Conservation (phyloP, 1,140 invertebrate genomes). For the Zaprionus kolodkinae region DNA sequence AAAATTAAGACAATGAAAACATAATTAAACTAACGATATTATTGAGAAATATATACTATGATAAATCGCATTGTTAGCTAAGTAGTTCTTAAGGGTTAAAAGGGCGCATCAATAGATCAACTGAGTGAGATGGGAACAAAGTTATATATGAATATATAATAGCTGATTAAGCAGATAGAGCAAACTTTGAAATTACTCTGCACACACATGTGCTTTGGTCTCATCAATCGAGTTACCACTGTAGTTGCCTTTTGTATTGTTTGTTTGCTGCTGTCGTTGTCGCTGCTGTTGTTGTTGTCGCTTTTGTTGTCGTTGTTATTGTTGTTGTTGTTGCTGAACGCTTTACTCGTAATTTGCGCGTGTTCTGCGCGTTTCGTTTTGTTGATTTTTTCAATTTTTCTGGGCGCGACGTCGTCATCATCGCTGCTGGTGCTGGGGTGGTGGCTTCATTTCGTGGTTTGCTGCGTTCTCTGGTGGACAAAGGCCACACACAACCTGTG, state of each 20-base stretch:
- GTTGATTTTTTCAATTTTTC: conserved; percentile 40
- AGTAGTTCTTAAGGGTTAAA: too few relatives aligned
- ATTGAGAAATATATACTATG: too few relatives aligned
- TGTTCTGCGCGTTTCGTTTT: conserved; percentile 38
- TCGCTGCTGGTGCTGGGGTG: conserved; percentile 3
- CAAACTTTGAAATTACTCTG: not conserved
- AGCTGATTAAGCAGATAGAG: not conserved
- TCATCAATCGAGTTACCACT: not conserved
- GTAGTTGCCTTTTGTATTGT: conserved; percentile 3
- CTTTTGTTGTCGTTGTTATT: conserved; percentile 7
- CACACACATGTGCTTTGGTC: not conserved
- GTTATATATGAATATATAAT: too few relatives aligned
- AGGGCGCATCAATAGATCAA: too few relatives aligned
- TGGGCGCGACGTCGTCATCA: conserved; percentile 29
- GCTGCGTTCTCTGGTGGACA: not conserved
- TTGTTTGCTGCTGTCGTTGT: not conserved
- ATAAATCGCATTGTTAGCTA: too few relatives aligned
- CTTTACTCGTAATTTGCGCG: conserved; percentile 30
- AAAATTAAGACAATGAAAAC: too few relatives aligned
- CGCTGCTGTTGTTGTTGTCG: conserved; percentile 1
- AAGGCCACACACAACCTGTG: conserved; percentile 33
- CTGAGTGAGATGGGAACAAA: too few relatives aligned
- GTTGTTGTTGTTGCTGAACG: conserved; percentile 9
- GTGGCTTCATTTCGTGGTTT: not conserved
- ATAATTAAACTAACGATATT: too few relatives aligned